Conservation (phyloP, 2,888 invertebrate genomes). For the Tethea ocularis region DNA sequence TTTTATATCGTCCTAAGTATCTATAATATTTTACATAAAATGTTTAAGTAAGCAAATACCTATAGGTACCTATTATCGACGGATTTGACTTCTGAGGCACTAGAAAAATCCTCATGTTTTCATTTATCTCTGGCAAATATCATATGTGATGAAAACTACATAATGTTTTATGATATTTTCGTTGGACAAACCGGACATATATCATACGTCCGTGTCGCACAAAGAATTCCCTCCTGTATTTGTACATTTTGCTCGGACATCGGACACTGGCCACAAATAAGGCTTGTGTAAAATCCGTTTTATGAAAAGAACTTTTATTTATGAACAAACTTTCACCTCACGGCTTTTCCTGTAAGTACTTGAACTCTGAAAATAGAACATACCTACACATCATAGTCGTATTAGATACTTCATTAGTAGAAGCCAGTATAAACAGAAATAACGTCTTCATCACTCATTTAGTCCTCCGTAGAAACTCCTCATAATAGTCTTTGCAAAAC, state of each 20-base stretch:
- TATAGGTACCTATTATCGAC: not conserved
- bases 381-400: no score
- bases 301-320: not conserved
- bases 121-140: not conserved
- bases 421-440: no score
- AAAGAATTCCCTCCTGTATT: slow-evolving; percentile 1
- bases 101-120: not conserved
- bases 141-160: slow-evolving; percentile 5
- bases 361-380: no score
- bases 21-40: not conserved
- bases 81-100: not conserved
- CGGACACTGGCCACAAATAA: not conserved
- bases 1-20: not conserved
- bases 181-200: slow-evolving; percentile 1
- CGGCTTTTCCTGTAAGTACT: not conserved
- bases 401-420: no score
- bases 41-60: not conserved
- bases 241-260: not conserved
- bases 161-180: not conserved
- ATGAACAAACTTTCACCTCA: not conserved
- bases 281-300: not conserved
- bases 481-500: no score
- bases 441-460: no score
- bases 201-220: slow-evolving; percentile 2
- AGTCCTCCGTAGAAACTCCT: no score